A percentile compares a stretch with the other conserved stretches of the same genome.
Evolutionary conservation across 2,888 invertebrate genomes (phyloP).

Genomic region (Clusia tigrina): DNA sequence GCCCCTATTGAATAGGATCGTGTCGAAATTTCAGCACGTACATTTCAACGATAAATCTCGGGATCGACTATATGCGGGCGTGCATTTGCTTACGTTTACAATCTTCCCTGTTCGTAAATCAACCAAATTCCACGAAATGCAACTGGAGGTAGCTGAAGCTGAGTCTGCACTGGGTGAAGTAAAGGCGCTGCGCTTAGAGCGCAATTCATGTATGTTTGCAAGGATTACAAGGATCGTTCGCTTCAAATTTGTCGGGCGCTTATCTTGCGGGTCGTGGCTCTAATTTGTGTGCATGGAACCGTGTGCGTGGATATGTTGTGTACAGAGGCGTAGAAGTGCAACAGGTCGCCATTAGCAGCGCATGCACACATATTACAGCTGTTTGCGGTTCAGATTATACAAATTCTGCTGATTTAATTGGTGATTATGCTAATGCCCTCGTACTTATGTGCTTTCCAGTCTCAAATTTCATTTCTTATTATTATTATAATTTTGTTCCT

Average conservation of each 20-base stretch:
- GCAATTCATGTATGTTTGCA: background rate
- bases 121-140: background rate
- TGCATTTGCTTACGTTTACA: background rate
- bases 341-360: background rate
- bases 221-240: slow-evolving; percentile 1
- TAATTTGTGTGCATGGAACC: background rate
- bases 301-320: background rate
- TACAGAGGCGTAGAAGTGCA: background rate
- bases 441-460: too few species aligned
- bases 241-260: background rate
- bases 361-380: too few species aligned
- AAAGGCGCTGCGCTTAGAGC: too few species aligned
- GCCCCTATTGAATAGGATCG: background rate
- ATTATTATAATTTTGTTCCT: too few species aligned
- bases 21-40: background rate
- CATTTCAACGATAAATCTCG: background rate
- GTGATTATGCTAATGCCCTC: background rate
- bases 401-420: background rate
- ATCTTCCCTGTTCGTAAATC: background rate
- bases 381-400: too few species aligned
- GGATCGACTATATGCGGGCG: background rate
- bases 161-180: background rate
- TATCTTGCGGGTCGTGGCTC: background rate
- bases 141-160: background rate
- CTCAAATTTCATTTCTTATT: too few species aligned